A percentile compares a stretch with the other conserved stretches of the same genome.
Conservation (phyloP, 2,888 invertebrate species). For the Tipula vernalis region DNA sequence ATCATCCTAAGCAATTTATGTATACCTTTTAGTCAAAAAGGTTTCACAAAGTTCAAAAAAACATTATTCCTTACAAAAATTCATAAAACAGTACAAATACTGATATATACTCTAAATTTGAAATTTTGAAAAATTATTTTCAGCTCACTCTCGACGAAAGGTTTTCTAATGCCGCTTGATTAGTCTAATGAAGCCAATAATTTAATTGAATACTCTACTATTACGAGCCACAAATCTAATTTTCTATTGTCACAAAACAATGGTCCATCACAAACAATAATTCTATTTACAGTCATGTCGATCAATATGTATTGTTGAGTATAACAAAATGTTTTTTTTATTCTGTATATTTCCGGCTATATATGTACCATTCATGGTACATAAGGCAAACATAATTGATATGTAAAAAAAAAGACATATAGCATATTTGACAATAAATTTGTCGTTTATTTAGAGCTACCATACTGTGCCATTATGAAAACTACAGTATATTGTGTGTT, state of each 20-base stretch:
- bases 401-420: not conserved
- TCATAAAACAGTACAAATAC: no score
- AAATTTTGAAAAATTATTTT: no score
- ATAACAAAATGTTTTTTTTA: not conserved
- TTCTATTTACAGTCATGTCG: not conserved
- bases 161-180: not conserved
- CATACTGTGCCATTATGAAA: not conserved
- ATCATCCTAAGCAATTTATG: no score
- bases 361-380: not conserved
- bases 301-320: not conserved
- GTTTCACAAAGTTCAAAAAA: no score
- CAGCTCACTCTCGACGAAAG: no score
- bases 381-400: not conserved
- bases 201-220: not conserved
- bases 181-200: not conserved
- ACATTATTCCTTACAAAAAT: no score
- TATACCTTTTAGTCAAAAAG: no score
- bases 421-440: not conserved
- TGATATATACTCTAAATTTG: no score
- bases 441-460: not conserved
- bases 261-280: not conserved
- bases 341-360: not conserved
- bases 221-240: not conserved
- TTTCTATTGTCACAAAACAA: not conserved
- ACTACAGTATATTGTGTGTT: not conserved